phyloP scores from a whole-genome alignment of 1,140 invertebrate species.

The Polyergus mexicanus region DNA sequence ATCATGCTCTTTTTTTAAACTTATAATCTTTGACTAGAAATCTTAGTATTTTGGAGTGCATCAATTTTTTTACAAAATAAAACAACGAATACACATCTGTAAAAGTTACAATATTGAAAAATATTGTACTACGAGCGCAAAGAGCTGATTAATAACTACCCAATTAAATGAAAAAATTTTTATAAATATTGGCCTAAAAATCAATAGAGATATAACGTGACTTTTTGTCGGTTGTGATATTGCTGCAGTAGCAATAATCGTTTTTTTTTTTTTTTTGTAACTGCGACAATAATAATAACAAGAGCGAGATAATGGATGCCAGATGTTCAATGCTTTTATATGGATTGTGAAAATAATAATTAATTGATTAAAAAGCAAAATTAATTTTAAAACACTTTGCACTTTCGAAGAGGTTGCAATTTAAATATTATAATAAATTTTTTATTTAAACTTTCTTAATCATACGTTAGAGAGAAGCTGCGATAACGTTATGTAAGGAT shows the following conservation, averaged over 20 bases:
- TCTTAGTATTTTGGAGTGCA: not conserved
- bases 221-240: not conserved
- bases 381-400: not conserved
- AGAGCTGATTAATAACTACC: not conserved
- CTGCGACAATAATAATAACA: constrained; percentile 15
- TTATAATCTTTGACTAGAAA: not conserved
- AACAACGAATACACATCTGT: not conserved
- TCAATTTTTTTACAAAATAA: not conserved
- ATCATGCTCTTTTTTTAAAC: not conserved
- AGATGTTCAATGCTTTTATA: not conserved
- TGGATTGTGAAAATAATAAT: not conserved
- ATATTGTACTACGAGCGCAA: not conserved
- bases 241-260: constrained; percentile 13
- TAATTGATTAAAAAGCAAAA: not conserved
- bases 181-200: constrained; percentile 25
- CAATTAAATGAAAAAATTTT: constrained; percentile 26
- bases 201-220: constrained; percentile 11
- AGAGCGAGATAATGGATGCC: not conserved
- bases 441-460: not conserved
- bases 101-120: constrained; percentile 17
- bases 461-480: not conserved
- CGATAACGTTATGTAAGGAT: not conserved
- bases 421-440: not conserved
- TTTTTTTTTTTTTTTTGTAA: constrained; percentile 43
- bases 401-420: not conserved